A percentile compares a stretch with the other conserved stretches of the same genome.
Conservation (phyloP, 2,797 vertebrate species). For the Sebastes baramenuke region DNA sequence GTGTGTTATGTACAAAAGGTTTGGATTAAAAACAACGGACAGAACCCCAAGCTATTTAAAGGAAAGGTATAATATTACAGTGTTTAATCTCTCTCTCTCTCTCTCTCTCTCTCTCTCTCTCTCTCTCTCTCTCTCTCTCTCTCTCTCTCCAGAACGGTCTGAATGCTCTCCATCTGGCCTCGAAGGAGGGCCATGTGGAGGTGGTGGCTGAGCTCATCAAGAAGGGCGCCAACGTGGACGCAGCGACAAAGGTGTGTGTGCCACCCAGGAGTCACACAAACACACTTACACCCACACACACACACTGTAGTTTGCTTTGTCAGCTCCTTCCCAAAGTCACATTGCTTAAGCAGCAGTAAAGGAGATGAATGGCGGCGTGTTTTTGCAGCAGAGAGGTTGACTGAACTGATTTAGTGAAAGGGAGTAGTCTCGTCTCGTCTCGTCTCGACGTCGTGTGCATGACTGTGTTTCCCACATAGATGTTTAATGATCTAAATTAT, state of each 20-base stretch:
- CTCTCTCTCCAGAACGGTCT: constrained; percentile 88
- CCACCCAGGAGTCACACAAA: background rate
- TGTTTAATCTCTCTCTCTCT: background rate
- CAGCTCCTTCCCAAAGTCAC: constrained; percentile 63
- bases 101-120: too few relatives aligned
- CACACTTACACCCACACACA: background rate
- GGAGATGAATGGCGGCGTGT: constrained; percentile 37
- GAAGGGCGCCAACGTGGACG: constrained; percentile 93
- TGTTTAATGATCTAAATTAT: background rate
- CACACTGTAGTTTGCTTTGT: constrained; percentile 37
- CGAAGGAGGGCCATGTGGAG: constrained; percentile 98
- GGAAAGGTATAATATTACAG: too few relatives aligned
- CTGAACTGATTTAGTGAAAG: constrained; percentile 10
- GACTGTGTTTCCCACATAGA: background rate
- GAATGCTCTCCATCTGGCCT: constrained; percentile 97
- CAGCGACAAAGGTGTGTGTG: constrained; percentile 94
- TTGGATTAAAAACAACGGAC: too few relatives aligned
- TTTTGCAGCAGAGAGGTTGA: background rate
- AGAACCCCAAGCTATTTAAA: too few relatives aligned
- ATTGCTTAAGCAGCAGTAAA: constrained; percentile 38
- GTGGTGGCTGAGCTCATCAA: constrained; percentile 96
- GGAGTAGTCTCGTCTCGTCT: background rate
- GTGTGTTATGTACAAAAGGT: too few relatives aligned
- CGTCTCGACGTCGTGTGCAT: background rate
- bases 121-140: constrained; percentile 8